Evolutionary conservation across 2,888 invertebrate genomes (phyloP).

Genomic region (Trilocha varians): DNA sequence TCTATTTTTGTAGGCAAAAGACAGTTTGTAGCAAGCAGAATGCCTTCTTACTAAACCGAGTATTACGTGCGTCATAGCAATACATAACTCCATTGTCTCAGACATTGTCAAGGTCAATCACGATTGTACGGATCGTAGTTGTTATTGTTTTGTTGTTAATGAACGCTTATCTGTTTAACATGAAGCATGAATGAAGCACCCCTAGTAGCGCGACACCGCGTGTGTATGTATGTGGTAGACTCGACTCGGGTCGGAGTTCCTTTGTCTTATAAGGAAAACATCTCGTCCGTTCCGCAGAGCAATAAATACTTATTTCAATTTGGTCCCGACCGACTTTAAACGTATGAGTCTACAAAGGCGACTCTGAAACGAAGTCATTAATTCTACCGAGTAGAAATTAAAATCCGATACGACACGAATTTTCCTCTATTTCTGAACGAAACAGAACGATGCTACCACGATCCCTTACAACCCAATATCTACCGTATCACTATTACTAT

Average conservation of each 20-base stretch:
- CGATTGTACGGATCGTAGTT: too few relatives aligned
- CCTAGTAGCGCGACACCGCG: too few relatives aligned
- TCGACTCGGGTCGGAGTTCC: neutral
- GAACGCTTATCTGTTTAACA: too few relatives aligned
- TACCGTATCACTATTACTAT: neutral
- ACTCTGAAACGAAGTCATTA: constrained; percentile 60
- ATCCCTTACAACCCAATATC: constrained; percentile 8
- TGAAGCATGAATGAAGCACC: too few relatives aligned
- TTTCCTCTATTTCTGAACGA: constrained; percentile 27
- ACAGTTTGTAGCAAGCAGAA: too few relatives aligned
- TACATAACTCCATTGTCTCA: too few relatives aligned
- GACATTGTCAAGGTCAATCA: too few relatives aligned
- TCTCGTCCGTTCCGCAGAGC: neutral
- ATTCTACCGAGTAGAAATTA: constrained; percentile 65
- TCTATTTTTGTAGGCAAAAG: too few relatives aligned
- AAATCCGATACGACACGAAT: constrained; percentile 71
- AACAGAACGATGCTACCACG: neutral
- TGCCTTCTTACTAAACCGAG: too few relatives aligned
- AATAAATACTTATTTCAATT: constrained; percentile 8
- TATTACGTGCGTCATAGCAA: too few relatives aligned
- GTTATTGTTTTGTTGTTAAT: too few relatives aligned
- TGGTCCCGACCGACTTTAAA: constrained; percentile 41
- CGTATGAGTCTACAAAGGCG: constrained; percentile 44
- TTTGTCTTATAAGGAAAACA: constrained; percentile 10
- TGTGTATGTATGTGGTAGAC: too few relatives aligned